Evolutionary conservation across 2,888 invertebrate species (phyloP).

Genomic region (Caenorhabditis sp.): DNA sequence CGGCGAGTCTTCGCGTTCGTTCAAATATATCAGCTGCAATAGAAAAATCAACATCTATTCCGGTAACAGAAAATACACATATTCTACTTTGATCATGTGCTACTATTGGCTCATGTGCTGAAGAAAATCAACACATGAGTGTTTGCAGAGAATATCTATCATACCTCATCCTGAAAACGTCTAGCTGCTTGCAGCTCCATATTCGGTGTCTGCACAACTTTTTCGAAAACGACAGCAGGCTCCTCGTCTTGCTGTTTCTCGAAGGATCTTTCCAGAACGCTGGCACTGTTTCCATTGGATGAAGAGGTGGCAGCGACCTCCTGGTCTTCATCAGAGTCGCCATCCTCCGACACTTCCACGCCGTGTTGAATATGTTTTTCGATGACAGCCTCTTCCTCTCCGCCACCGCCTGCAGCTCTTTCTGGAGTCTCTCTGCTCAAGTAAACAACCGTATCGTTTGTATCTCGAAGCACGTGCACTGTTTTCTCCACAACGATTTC

Average conservation of each 20-base stretch:
- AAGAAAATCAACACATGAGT: too few relatives aligned
- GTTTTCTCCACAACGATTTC: constrained; percentile 1
- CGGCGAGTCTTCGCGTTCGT: constrained; percentile 16
- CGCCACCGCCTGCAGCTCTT: constrained; percentile 10
- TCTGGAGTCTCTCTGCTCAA: constrained; percentile 14
- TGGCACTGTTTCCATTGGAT: too few relatives aligned
- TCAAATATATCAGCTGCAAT: constrained; percentile 53
- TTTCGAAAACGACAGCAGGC: constrained; percentile 24
- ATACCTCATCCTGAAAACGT: constrained; percentile 43
- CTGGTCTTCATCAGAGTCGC: constrained; percentile 12
- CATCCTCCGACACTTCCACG: constrained; percentile 20
- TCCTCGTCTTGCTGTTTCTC: constrained; percentile 7
- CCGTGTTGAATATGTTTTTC: constrained; percentile 28
- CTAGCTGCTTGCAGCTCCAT: constrained; percentile 26
- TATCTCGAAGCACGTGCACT: neutral
- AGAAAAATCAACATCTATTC: neutral
- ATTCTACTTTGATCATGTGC: too few relatives aligned
- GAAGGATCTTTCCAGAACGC: constrained; percentile 7
- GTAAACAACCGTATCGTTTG: neutral
- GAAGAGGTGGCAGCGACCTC: neutral
- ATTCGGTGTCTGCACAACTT: constrained; percentile 38
- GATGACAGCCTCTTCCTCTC: constrained; percentile 12
- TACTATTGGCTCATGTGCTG: too few relatives aligned
- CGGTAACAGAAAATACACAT: too few relatives aligned
- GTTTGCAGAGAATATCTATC: too few relatives aligned